These are phyloP conservation scores for Monarcha castaneiventris DNA, from an alignment of 2,113 vertebrate genomes.

Conservation along the genomic window DNA sequence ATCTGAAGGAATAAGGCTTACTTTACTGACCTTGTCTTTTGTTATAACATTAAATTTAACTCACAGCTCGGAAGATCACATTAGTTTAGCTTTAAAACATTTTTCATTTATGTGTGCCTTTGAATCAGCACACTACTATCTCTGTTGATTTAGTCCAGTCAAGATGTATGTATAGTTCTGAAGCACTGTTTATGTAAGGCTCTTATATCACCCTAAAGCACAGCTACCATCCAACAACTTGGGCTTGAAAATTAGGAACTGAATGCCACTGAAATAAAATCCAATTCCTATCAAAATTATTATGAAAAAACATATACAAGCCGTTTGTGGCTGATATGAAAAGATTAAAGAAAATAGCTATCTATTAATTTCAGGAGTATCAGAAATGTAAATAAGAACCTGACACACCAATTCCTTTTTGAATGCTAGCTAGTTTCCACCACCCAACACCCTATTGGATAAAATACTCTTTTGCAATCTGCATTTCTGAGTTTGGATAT, in stretches of 20 bases:
- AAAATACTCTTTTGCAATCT: constrained; percentile 31
- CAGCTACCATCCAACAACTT: constrained; percentile 33
- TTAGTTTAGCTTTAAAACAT: constrained; percentile 64
- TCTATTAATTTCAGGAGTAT: constrained; percentile 72
- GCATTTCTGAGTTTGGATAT: constrained; percentile 15
- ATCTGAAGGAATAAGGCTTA: not conserved
- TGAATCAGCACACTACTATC: constrained; percentile 57
- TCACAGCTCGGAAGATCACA: not conserved
- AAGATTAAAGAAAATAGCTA: constrained; percentile 70
- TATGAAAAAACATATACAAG: constrained; percentile 54
- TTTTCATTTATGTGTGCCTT: constrained; percentile 66
- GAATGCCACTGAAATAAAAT: constrained; percentile 37
- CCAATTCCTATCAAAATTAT: constrained; percentile 29
- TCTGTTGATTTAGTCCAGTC: constrained; percentile 56
- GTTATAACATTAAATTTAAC: constrained; percentile 35
- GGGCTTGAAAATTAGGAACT: constrained; percentile 45
- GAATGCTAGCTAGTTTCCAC: constrained; percentile 11
- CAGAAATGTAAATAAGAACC: constrained; percentile 71
- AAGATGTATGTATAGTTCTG: constrained; percentile 47
- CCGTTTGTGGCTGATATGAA: constrained; percentile 59
- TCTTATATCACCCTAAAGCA: constrained; percentile 53
- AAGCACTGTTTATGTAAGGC: constrained; percentile 45
- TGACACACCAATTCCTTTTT: constrained; percentile 25
- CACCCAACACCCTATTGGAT: constrained; percentile 8
- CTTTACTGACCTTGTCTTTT: constrained; percentile 42